Conservation (phyloP, 2,797 vertebrate species). For the Mionectes olivaceus region DNA sequence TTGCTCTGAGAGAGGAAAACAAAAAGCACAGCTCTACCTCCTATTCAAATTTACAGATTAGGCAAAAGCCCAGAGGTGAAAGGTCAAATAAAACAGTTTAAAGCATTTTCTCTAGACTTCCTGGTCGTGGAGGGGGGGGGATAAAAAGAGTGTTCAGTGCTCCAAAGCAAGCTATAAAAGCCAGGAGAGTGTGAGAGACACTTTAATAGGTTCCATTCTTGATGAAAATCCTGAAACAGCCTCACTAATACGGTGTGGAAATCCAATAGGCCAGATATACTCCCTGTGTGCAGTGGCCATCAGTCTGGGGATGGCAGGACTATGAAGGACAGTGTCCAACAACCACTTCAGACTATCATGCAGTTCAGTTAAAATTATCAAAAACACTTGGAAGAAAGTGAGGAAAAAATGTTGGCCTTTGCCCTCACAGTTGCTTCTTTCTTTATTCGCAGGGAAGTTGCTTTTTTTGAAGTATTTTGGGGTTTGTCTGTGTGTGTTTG, state of each 20-base stretch:
- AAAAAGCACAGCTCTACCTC: slow-evolving; percentile 30
- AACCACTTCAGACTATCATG: not conserved
- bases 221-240: slow-evolving; percentile 48
- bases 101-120: slow-evolving; percentile 65
- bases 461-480: not conserved
- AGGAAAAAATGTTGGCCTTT: slow-evolving; percentile 5
- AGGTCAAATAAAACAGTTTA: slow-evolving; percentile 63
- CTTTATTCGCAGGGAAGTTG: not conserved
- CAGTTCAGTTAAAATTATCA: not conserved
- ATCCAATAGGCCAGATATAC: not conserved
- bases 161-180: slow-evolving; percentile 57
- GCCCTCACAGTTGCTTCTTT: not conserved
- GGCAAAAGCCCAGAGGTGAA: slow-evolving; percentile 55
- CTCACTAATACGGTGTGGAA: slow-evolving; percentile 19
- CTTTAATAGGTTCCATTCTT: slow-evolving; percentile 70
- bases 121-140: not conserved
- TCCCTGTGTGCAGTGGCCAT: not conserved
- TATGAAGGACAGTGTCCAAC: not conserved
- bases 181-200: slow-evolving; percentile 39
- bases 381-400: not conserved
- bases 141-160: slow-evolving; percentile 16
- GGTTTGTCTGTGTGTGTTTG: fast-evolving
- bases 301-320: not conserved
- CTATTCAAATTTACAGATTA: slow-evolving; percentile 70
- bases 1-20: not conserved